A percentile compares a stretch with the other conserved stretches of the same genome.
Evolutionary conservation across 2,797 vertebrate species (phyloP).

Genomic region (Lutjanus argentimaculatus): DNA sequence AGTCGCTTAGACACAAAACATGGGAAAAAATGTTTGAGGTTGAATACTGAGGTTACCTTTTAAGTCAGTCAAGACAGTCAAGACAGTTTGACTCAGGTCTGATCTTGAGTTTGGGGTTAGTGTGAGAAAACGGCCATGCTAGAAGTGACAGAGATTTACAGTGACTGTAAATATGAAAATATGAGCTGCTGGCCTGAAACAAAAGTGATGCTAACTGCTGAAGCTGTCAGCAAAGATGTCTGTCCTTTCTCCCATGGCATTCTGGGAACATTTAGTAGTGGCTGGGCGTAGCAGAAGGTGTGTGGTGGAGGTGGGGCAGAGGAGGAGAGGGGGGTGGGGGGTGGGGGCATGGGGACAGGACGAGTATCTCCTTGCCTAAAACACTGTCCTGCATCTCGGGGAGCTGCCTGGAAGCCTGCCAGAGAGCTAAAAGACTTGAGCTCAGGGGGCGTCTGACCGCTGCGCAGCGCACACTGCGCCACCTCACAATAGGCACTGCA

Average conservation of each 20-base stretch:
- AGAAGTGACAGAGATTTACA: constrained; percentile 50
- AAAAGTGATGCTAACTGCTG: constrained; percentile 25
- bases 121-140: constrained; percentile 62
- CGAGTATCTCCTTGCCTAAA: constrained; percentile 89
- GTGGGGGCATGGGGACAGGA: constrained; percentile 61
- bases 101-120: constrained; percentile 61
- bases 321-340: not conserved
- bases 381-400: constrained; percentile 90
- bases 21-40: no score
- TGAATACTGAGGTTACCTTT: not conserved
- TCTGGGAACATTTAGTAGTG: constrained; percentile 64
- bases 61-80: no score
- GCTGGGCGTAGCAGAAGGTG: constrained; percentile 65
- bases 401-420: constrained; percentile 89
- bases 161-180: constrained; percentile 19
- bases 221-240: constrained; percentile 30
- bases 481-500: constrained; percentile 91
- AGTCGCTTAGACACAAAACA: no score
- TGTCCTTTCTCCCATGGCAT: constrained; percentile 66
- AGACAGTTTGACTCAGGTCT: constrained; percentile 55
- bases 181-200: constrained; percentile 14
- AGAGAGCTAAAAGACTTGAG: constrained; percentile 91
- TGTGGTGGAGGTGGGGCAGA: constrained; percentile 70
- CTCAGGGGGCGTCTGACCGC: constrained; percentile 89
- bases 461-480: constrained; percentile 88